Evolutionary conservation across 2,888 invertebrate species (phyloP).

Genomic region (Trissolcus brochymenae): DNA sequence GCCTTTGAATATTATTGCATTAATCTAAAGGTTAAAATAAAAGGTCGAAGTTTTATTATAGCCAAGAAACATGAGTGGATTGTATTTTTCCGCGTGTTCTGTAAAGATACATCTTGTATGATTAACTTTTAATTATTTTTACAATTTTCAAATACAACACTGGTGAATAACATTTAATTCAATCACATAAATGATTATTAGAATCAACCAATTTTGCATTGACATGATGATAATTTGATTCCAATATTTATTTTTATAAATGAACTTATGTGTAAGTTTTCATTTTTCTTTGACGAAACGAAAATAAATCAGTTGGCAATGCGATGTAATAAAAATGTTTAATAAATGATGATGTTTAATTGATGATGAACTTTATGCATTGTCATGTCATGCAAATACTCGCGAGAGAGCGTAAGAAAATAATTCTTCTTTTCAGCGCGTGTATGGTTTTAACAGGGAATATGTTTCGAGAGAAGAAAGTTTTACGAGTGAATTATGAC

Average conservation of each 20-base stretch:
- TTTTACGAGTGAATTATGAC: conserved; percentile 32
- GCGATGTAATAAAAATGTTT: background rate
- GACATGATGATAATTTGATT: too few relatives aligned
- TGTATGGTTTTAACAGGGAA: conserved; percentile 22
- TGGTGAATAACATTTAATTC: too few relatives aligned
- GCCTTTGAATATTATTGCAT: conserved; percentile 22
- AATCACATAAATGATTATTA: too few relatives aligned
- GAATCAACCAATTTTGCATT: too few relatives aligned
- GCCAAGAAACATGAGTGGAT: conserved; percentile 3
- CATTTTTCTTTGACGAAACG: too few relatives aligned
- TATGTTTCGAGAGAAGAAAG: conserved; percentile 40
- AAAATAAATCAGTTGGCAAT: too few relatives aligned
- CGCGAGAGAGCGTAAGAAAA: conserved; percentile 18
- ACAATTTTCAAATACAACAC: too few relatives aligned
- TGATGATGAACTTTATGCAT: conserved; percentile 6
- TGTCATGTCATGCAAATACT: conserved; percentile 10
- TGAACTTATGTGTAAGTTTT: too few relatives aligned
- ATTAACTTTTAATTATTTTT: too few relatives aligned
- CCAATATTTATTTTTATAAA: too few relatives aligned
- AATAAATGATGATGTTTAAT: background rate
- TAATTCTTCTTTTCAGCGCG: conserved; percentile 16
- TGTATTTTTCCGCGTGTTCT: background rate
- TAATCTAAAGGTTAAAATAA: conserved; percentile 7
- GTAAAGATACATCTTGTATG: background rate
- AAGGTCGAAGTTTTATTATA: conserved; percentile 11